A percentile compares a stretch with the other conserved stretches of the same genome.
Evolutionary conservation across 2,113 vertebrate species (phyloP).

Genomic region (Gulo gulo): DNA sequence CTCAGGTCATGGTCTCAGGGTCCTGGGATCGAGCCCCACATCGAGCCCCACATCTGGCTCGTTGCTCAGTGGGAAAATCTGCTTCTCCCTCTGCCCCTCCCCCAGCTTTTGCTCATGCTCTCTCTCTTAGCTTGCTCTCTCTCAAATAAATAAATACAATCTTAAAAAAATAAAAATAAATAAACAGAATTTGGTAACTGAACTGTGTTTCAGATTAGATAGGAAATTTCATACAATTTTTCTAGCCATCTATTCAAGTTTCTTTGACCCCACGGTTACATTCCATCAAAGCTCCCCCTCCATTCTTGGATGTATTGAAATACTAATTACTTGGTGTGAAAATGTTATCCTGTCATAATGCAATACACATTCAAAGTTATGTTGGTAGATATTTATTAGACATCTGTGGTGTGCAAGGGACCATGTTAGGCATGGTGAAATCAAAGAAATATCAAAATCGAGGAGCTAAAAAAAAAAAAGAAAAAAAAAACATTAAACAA

Average conservation of each 20-base stretch:
- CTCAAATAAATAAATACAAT: too few species aligned
- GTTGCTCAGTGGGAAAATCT: too few species aligned
- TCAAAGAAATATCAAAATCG: background rate
- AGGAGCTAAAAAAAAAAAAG: background rate
- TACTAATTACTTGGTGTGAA: conserved; percentile 4
- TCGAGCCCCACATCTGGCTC: too few species aligned
- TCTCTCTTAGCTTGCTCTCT: too few species aligned
- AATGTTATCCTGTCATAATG: background rate
- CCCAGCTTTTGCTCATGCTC: too few species aligned
- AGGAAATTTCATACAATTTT: conserved; percentile 25
- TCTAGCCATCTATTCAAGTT: conserved; percentile 48
- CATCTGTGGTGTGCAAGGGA: background rate
- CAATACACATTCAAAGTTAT: background rate
- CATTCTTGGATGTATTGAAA: conserved; percentile 19
- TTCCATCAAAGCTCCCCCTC: conserved; percentile 13
- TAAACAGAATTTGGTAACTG: background rate
- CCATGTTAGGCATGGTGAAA: background rate
- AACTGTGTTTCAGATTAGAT: conserved; percentile 36
- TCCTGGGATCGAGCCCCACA: too few species aligned
- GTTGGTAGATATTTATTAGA: background rate
- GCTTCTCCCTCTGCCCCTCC: too few species aligned
- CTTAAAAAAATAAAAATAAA: background rate
- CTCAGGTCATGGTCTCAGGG: too few species aligned
- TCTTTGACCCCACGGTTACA: conserved; percentile 32
- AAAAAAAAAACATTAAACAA: background rate